Percentiles rank a stretch among this genome's conserved stretches.
phyloP scores from a whole-genome alignment of 2,888 invertebrate genomes.

The Carpatolechia fugitivella region DNA sequence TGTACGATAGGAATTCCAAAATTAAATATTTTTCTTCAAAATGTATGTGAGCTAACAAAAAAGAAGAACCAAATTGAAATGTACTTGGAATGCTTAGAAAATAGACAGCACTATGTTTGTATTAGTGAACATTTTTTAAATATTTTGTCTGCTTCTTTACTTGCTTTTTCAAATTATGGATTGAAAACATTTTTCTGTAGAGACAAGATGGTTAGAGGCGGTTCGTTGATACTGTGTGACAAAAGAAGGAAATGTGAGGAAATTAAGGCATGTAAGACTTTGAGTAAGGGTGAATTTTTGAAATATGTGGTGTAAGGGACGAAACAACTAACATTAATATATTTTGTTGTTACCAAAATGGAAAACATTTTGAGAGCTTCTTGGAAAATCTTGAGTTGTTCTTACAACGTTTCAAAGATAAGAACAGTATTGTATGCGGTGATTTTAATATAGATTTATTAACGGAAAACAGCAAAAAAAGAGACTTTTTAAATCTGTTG shows the following conservation, averaged over 20 bases:
- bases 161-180: neutral
- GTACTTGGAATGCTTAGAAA: neutral
- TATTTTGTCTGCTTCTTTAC: neutral
- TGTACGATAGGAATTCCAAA: neutral
- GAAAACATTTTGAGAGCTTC: neutral
- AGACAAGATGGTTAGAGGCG: neutral
- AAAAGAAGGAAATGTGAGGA: neutral
- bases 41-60: slow-evolving; percentile 6
- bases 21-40: neutral
- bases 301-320: slow-evolving; percentile 7
- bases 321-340: neutral
- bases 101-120: slow-evolving; percentile 3
- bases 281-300: neutral
- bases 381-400: slow-evolving; percentile 2
- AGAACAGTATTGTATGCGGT: neutral
- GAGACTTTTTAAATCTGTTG: neutral
- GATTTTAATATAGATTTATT: neutral
- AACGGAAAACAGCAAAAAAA: neutral
- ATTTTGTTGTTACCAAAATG: slow-evolving; percentile 3
- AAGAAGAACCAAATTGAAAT: slow-evolving; percentile 5
- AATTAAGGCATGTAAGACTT: neutral
- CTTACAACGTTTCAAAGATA: neutral
- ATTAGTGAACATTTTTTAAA: slow-evolving; percentile 9
- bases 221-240: neutral
- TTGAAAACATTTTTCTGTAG: neutral